Percentiles rank a stretch among this genome's conserved stretches.
Evolutionary conservation across 2,888 invertebrate species (phyloP).

Genomic region (Eretmocerus hayati): DNA sequence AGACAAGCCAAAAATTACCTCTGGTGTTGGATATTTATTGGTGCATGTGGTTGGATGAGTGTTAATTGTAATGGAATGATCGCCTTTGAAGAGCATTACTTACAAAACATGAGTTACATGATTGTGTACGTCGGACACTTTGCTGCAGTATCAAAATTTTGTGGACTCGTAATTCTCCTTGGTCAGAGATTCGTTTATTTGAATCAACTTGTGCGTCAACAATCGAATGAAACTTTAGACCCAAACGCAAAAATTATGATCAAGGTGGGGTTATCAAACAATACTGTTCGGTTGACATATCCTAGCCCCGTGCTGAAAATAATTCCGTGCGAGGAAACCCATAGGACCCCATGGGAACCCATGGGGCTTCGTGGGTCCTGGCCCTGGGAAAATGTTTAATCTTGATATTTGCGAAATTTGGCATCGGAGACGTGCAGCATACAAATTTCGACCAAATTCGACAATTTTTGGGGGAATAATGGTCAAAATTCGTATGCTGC

Average conservation of each 20-base stretch:
- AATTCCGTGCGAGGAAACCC: too few relatives aligned
- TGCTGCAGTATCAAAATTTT: slow-evolving; percentile 32
- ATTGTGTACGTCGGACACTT: slow-evolving; percentile 31
- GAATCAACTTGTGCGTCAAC: slow-evolving; percentile 19
- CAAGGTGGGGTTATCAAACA: neutral
- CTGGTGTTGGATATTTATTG: slow-evolving; percentile 26
- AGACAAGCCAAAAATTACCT: slow-evolving; percentile 13
- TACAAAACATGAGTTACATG: slow-evolving; percentile 33
- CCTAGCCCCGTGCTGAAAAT: too few relatives aligned
- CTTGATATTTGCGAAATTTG: too few relatives aligned
- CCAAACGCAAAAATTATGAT: neutral
- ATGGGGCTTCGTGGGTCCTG: too few relatives aligned
- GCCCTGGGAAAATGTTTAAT: too few relatives aligned
- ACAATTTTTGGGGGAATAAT: too few relatives aligned
- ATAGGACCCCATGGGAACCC: too few relatives aligned
- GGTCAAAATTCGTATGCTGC: too few relatives aligned
- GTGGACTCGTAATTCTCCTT: slow-evolving; percentile 31
- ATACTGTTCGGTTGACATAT: too few relatives aligned
- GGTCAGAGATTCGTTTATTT: slow-evolving; percentile 37
- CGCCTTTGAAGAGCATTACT: slow-evolving; percentile 33
- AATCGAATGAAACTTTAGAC: neutral
- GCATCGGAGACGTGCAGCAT: too few relatives aligned
- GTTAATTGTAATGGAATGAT: slow-evolving; percentile 34
- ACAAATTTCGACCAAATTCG: too few relatives aligned
- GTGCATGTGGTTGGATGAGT: slow-evolving; percentile 26